phyloP scores from a whole-genome alignment of 2,888 invertebrate species.

The Synergus gifuensis region DNA sequence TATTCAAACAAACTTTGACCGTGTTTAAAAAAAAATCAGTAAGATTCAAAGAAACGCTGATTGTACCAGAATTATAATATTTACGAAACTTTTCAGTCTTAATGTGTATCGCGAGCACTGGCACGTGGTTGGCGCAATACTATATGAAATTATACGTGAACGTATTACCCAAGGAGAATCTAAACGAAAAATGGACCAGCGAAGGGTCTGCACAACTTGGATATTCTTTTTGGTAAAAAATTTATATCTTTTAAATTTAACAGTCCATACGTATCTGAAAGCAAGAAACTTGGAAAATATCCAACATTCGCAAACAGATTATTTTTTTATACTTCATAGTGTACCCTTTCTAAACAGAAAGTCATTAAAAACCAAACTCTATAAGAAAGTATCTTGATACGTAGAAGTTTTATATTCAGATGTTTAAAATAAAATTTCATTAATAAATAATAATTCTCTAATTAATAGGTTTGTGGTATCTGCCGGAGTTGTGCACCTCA shows the following conservation, averaged over 20 bases:
- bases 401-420: not conserved
- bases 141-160: conserved; percentile 89
- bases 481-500: conserved; percentile 84
- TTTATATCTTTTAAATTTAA: not conserved
- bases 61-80: not conserved
- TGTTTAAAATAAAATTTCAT: conserved; percentile 28
- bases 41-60: not conserved
- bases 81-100: conserved; percentile 82
- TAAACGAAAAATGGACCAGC: conserved; percentile 89
- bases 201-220: conserved; percentile 90
- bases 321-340: not conserved
- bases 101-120: conserved; percentile 86
- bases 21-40: not conserved
- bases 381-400: conserved; percentile 18
- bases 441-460: not conserved
- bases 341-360: not conserved
- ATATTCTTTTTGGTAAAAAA: conserved; percentile 89
- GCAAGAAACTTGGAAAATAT: not conserved
- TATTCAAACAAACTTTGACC: not conserved
- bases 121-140: conserved; percentile 92
- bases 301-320: not conserved
- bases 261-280: not conserved
- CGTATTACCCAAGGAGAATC: conserved; percentile 89
- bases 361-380: not conserved
- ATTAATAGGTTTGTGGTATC: conserved; percentile 85